phyloP scores from a whole-genome alignment of 2,113 vertebrate genomes.

The Isichthys henryi region DNA sequence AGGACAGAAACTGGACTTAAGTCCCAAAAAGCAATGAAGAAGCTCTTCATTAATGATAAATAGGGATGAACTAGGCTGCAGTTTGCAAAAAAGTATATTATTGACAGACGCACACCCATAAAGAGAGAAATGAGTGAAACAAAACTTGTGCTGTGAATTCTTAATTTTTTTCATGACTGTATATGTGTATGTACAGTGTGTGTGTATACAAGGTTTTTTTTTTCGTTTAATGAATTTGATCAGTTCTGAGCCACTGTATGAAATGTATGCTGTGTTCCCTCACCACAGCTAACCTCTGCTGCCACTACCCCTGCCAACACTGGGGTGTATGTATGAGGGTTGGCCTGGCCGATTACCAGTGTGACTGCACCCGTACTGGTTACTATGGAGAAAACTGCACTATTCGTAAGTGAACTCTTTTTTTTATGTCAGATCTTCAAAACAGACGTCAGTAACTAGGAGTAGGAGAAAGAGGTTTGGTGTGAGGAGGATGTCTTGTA shows the following conservation, averaged over 20 bases:
- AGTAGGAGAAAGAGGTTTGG: not conserved
- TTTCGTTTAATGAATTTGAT: not conserved
- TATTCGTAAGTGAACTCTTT: conserved; percentile 63
- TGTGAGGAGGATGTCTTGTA: not conserved
- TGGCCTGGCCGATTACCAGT: conserved; percentile 63
- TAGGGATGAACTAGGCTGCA: too few relatives aligned
- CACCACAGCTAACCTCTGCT: conserved; percentile 83
- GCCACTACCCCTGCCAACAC: conserved; percentile 84
- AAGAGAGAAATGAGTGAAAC: too few relatives aligned
- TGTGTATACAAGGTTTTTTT: not conserved
- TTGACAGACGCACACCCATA: too few relatives aligned
- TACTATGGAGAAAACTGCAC: conserved; percentile 81
- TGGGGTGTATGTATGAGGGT: conserved; percentile 75
- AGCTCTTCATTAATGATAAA: too few relatives aligned
- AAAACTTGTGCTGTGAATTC: too few relatives aligned
- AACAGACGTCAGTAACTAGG: not conserved
- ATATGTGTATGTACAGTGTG: too few relatives aligned
- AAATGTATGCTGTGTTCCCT: not conserved
- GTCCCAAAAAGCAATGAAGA: too few relatives aligned
- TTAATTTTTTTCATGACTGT: too few relatives aligned
- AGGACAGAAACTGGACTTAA: too few relatives aligned
- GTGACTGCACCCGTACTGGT: conserved; percentile 85
- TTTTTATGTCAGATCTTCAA: not conserved
- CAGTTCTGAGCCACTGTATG: not conserved
- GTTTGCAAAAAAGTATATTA: too few relatives aligned